phyloP scores from a whole-genome alignment of 1,140 invertebrate species.

The Caerostris extrusa region DNA sequence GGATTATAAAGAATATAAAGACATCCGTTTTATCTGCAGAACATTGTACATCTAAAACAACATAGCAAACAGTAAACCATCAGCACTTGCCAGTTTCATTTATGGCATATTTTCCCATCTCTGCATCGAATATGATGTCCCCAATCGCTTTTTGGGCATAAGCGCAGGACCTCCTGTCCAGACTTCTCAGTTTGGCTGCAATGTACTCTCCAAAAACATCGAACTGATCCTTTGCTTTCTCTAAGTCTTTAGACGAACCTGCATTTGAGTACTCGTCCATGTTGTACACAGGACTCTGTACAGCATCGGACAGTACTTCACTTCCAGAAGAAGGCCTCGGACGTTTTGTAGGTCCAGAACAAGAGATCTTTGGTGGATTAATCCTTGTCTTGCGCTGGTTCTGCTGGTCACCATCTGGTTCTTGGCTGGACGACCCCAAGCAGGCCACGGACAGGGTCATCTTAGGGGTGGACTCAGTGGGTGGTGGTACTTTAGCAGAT shows the following conservation, averaged over 20 bases:
- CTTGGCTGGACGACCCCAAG: background rate
- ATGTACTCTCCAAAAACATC: constrained; percentile 43
- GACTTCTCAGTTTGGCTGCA: constrained; percentile 12
- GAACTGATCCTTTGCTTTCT: background rate
- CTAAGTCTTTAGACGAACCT: background rate
- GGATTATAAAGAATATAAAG: too few relatives aligned
- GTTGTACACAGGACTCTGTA: background rate
- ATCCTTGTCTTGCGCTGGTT: background rate
- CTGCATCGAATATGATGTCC: constrained; percentile 28
- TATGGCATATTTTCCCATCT: background rate
- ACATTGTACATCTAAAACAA: too few relatives aligned
- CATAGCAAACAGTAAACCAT: too few relatives aligned
- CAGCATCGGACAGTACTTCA: background rate
- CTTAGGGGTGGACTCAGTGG: background rate
- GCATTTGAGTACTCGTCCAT: background rate
- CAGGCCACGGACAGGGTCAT: background rate
- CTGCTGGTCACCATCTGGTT: background rate
- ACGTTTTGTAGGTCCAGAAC: background rate
- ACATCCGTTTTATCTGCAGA: too few relatives aligned
- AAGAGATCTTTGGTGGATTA: background rate
- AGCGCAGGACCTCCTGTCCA: background rate
- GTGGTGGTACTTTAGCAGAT: background rate
- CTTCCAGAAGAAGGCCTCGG: background rate
- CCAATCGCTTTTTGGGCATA: constrained; percentile 32
- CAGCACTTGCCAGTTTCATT: background rate